phyloP scores from a whole-genome alignment of 2,113 vertebrate genomes.

The Casuarius casuarius region DNA sequence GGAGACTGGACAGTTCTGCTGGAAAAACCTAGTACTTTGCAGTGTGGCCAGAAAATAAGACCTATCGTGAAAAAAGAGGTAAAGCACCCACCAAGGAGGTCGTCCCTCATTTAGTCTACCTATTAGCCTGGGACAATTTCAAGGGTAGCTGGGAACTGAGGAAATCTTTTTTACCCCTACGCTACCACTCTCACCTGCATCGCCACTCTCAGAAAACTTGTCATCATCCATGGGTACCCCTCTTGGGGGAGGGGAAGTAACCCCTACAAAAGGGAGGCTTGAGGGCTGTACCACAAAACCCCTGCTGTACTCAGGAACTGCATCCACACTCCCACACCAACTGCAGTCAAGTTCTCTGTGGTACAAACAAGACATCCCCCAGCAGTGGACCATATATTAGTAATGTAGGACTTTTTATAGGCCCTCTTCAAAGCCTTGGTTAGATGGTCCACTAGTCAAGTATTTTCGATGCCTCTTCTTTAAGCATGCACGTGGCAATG shows the following conservation, averaged over 20 bases:
- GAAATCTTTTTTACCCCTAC: neutral
- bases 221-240: neutral
- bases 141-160: neutral
- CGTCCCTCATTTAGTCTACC: neutral
- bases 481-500: neutral
- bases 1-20: neutral
- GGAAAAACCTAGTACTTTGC: neutral
- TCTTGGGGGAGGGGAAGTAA: neutral
- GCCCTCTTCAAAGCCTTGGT: neutral
- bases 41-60: neutral
- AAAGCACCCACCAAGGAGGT: neutral
- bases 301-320: neutral
- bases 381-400: neutral
- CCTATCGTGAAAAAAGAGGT: neutral
- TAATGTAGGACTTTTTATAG: neutral
- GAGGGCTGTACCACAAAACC: neutral
- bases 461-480: neutral
- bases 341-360: neutral
- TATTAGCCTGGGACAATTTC: neutral
- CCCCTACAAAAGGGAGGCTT: neutral
- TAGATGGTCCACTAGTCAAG: neutral
- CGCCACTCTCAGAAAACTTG: neutral
- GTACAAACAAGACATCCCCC: neutral
- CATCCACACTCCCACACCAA: neutral
- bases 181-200: rapidly evolving